A percentile compares a stretch with the other conserved stretches of the same genome.
These are phyloP conservation scores for Choristoneura rosaceana DNA, from an alignment of 2,888 invertebrate genomes.

Conservation along the genomic window DNA sequence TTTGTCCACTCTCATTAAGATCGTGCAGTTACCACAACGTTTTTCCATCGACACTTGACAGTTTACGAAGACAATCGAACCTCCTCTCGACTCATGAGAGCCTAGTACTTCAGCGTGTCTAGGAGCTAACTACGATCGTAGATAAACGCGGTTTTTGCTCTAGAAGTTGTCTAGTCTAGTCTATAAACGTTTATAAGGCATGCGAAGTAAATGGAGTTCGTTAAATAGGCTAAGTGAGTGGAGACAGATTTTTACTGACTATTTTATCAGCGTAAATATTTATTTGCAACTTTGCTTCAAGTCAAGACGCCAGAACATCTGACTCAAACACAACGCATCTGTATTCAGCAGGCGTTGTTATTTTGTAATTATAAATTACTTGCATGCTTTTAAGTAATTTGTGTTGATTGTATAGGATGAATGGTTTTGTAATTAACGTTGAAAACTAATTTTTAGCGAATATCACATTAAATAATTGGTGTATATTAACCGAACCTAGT, in stretches of 20 bases:
- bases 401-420: background rate
- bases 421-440: background rate
- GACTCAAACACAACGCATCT: constrained; percentile 13
- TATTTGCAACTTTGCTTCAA: background rate
- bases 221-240: constrained; percentile 4
- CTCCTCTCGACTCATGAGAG: constrained; percentile 64
- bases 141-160: constrained; percentile 59
- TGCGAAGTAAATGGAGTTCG: constrained; percentile 9
- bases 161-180: constrained; percentile 13
- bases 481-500: too few species aligned
- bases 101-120: constrained; percentile 76
- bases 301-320: background rate
- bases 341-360: background rate
- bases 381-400: background rate
- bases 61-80: constrained; percentile 57
- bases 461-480: too few species aligned
- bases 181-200: constrained; percentile 17
- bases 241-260: constrained; percentile 31
- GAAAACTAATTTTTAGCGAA: too few species aligned
- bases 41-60: constrained; percentile 71
- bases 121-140: constrained; percentile 80
- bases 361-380: background rate
- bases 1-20: constrained; percentile 85
- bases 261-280: constrained; percentile 1
- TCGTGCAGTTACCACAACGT: constrained; percentile 69